Conservation (phyloP, 2,797 vertebrate genomes). For the Artibeus jamaicensis region DNA sequence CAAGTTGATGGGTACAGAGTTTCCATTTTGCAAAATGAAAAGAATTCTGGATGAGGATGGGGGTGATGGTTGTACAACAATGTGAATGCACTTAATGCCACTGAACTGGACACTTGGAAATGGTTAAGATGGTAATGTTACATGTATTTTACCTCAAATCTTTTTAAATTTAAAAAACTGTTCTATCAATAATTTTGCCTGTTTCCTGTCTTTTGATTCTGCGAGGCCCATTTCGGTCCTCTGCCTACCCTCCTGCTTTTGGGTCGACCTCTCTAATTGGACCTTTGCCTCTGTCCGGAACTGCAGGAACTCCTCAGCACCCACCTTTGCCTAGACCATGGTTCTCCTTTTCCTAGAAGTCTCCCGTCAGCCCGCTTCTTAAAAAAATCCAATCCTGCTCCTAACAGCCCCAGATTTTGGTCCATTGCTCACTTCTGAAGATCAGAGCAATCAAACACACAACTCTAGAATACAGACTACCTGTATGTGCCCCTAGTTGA, state of each 20-base stretch:
- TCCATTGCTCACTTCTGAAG: background rate
- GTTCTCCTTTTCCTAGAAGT: background rate
- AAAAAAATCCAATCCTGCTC: background rate
- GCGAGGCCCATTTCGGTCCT: background rate
- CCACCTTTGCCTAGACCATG: background rate
- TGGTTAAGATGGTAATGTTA: background rate
- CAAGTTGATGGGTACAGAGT: too few relatives aligned
- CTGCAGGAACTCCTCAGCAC: background rate
- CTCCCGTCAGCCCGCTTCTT: background rate
- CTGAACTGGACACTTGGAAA: background rate
- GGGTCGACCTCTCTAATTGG: background rate
- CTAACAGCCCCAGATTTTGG: background rate
- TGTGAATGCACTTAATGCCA: background rate
- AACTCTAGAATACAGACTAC: background rate
- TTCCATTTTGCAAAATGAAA: too few relatives aligned
- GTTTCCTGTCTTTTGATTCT: background rate
- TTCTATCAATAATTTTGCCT: background rate
- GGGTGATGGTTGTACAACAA: background rate
- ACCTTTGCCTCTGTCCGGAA: background rate
- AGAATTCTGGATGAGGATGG: background rate
- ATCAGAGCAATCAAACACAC: background rate
- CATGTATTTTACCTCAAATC: background rate
- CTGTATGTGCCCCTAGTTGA: background rate
- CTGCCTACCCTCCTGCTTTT: background rate
- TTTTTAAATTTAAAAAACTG: background rate